Base-by-base conservation (phyloP, 2,113 vertebrate species). In the Parotia lawesii region DNA sequence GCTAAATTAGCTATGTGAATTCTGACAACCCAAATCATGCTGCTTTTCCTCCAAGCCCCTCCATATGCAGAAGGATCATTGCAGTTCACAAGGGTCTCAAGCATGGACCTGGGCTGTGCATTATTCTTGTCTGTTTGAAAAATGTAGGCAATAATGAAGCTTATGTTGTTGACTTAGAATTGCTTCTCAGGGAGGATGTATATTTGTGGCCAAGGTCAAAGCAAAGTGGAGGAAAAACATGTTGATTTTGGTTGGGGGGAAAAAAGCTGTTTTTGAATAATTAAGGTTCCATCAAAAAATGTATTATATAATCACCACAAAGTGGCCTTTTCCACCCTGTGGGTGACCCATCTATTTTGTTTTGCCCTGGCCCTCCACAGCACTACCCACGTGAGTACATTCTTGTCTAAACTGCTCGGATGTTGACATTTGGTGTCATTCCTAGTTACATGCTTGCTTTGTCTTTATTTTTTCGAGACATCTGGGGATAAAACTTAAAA, bases 351-450 rank as follows among this genome's bases (percentile, higher is more conserved):
- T 81, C 67, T 40, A 29, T 76, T 95, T 85, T 79, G n/a, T 87
- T 89, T 91, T 81, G 37, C 31, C 24, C 24, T 67, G 27, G 28
- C 61, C 22, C 33, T 93, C n/a, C 82, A 48, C 45, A 83, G 67
- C 54, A 44, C 20, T 93, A 48, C 51, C 44, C 38, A 9, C 48
- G 42, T 74, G 85, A 87, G 60, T 31, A 72, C 5, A 33, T 66
- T 69, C 69, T 70, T 74, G 38, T 85, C 64, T 60, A 90, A 93
- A 75, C 61, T 89, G 45, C 69, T 53, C 66, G 45, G 50, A 81
- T 95, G 86, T 85, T 97, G 95, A 93, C 81, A 89, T 73, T 84
- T 77, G 71, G 16, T 94, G 88, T 95, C 91, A 50, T 84, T 93
- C 50, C 50, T 86, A 60, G 73, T 95, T 95, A 93, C 42, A 79